Base-by-base conservation (phyloP, 2,888 invertebrate genomes). In the Hypomecis punctinalis region DNA sequence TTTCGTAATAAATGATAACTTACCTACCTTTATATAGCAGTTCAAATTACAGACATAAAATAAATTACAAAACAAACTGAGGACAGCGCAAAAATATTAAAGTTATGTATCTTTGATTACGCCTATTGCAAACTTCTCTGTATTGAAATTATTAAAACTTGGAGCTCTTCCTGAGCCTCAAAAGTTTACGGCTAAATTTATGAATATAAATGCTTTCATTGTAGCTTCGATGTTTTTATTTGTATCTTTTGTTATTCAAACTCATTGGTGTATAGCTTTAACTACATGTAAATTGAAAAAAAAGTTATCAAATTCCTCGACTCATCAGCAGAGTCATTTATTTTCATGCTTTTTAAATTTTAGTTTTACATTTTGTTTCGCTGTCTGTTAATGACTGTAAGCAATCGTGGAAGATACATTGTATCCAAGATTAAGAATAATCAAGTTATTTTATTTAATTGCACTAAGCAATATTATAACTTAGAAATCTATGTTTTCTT, bases 201-300 rank as follows among this genome's bases (percentile, higher is more conserved):
- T 77, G 66, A 70, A 76, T 76, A 80, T 70, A 81, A 78, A 77
- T 77, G 91, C 92, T 93, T 93, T 93, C 93, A 88, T 88, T 91
- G 92, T 92, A 91, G 93, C 92, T 92, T 91, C 42, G 33, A 64
- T 51, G 46, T 59, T 60, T 61, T 45, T 48, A 36, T 66, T 64
- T 63, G 11, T 51, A 60, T 56, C 47, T 13, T 60, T 56, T 61
- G 46, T 46, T 55, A 9, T 58, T 39, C n/a, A 35, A 63, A 46
- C 39, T 40, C 55, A 56, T 64, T 64, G 60, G 64, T 63, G 48
- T 58, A 37, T 45, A 60, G 63, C 64, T 64, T 59, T 39, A 13
- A 63, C 8, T 46, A 57, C 40, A 59, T 43, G 51, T 8, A 46
- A 61, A 63, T 61, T 35, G 23, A 11, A n/a, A 60, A 64, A 43